Conservation (phyloP, 2,888 invertebrate genomes). For the Auanema sp. region DNA sequence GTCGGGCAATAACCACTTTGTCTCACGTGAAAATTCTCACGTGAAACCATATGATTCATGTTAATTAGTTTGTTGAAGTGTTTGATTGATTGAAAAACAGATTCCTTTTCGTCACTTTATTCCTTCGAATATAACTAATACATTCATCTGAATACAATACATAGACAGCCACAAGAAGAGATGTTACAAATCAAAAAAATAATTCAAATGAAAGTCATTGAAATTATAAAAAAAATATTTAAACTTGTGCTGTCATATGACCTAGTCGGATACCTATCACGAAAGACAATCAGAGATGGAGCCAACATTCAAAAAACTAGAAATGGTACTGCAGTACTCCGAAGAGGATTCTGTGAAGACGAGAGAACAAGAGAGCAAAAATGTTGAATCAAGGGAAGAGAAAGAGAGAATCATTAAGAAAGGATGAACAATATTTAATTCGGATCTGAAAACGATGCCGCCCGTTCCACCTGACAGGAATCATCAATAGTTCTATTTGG, state of each 20-base stretch:
- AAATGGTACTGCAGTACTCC: no score
- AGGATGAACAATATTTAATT: not conserved
- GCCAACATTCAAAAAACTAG: no score
- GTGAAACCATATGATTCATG: no score
- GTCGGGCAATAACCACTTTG: no score
- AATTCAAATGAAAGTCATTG: not conserved
- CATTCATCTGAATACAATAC: no score
- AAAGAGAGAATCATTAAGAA: not conserved
- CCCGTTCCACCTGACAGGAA: slow-evolving; percentile 19
- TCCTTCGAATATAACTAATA: no score
- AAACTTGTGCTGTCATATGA: slow-evolving; percentile 16
- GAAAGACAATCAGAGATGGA: slow-evolving; percentile 2
- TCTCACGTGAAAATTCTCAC: no score
- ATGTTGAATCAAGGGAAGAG: slow-evolving; percentile 8
- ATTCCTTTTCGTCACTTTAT: no score
- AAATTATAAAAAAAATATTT: not conserved
- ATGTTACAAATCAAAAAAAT: not conserved
- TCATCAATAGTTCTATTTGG: not conserved
- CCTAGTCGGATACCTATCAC: slow-evolving; percentile 18
- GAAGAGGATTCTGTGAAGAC: not conserved
- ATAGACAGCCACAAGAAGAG: no score
- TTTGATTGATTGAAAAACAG: no score
- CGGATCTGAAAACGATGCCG: slow-evolving; percentile 15
- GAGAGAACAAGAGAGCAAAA: slow-evolving; percentile 10
- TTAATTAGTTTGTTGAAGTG: no score